Evolutionary conservation across 2,113 vertebrate genomes (phyloP).

Genomic region (Alexandromys fortis): DNA sequence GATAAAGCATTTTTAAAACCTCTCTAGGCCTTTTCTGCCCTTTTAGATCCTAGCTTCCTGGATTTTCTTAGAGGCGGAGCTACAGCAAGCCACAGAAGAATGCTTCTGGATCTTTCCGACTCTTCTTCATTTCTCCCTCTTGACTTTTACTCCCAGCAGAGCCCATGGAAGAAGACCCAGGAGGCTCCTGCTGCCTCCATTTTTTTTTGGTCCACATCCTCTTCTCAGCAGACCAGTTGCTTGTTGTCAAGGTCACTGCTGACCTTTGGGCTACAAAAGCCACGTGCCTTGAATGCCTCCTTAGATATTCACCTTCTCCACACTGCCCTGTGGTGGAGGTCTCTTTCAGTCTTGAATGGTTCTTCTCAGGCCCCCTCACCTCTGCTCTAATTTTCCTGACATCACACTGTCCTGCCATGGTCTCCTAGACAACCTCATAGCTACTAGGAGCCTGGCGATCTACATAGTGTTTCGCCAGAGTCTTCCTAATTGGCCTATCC

Average conservation of each 20-base stretch:
- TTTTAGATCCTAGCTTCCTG: neutral
- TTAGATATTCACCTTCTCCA: neutral
- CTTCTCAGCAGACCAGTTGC: neutral
- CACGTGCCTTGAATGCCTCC: too few relatives aligned
- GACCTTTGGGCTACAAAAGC: neutral
- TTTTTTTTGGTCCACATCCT: neutral
- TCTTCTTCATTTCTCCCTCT: neutral
- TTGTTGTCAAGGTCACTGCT: neutral
- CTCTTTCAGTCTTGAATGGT: neutral
- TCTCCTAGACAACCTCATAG: neutral
- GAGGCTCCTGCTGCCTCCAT: neutral
- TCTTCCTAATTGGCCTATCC: too few relatives aligned
- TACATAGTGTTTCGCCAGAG: neutral
- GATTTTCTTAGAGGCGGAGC: neutral
- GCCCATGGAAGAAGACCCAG: accelerated
- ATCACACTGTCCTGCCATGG: neutral
- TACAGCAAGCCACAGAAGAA: neutral
- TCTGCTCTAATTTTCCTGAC: neutral
- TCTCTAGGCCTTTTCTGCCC: neutral
- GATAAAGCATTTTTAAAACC: neutral
- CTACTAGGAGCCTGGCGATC: neutral
- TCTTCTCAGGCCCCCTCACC: neutral
- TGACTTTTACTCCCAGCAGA: neutral
- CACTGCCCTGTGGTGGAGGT: neutral
- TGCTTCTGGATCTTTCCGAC: neutral